Base-by-base conservation (phyloP, 2,113 vertebrate species). In the Chrysemys picta region DNA sequence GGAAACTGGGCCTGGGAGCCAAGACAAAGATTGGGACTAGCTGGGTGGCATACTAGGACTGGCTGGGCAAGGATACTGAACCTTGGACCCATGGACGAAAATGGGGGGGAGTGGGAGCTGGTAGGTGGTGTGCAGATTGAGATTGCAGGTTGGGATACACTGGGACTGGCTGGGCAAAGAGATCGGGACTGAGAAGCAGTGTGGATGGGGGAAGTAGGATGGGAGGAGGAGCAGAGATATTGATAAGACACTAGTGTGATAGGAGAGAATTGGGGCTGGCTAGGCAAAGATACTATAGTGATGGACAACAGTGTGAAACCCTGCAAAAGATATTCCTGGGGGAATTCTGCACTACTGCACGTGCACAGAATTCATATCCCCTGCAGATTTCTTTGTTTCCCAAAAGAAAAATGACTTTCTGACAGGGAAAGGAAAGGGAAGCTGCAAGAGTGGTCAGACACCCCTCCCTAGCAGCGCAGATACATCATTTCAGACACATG, bases 101-200 rank as follows among this genome's bases (percentile, higher is more conserved):
- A 21, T 69, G 65, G 35, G 5, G 5, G 62, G 4, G 35, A 38
- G 8, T 38, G 19, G 35, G 19, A 38, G 16, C 65, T 19, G 2
- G 19, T 10, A 10, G 4, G 24, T 27, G 9, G 5, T 21, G 69
- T 17, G 6, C 31, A 52, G 31, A 42, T 3, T 35, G 8, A 29
- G 7, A 52, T 8, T 7, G 10, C 8, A 50, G 3, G 3, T 59
- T 25, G 19, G 2, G 10, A 1, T 17, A 83, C 31, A 10, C 42
- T 65, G 76, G 10, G 59, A 57, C 8, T 4, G 56, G 47, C 42
- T 11, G 27, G 31, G 31, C 27, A 42, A 59, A 14, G 38, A 62
- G 56, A 62, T 27, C 24, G 8, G 45, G 42, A 62, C 29, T 49
- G 21, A 22, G 75, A 35, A 56, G 8, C 57, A 22, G 5, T 50